Base-by-base conservation (phyloP, 2,888 invertebrate genomes). In the Drosophila anomalipes region DNA sequence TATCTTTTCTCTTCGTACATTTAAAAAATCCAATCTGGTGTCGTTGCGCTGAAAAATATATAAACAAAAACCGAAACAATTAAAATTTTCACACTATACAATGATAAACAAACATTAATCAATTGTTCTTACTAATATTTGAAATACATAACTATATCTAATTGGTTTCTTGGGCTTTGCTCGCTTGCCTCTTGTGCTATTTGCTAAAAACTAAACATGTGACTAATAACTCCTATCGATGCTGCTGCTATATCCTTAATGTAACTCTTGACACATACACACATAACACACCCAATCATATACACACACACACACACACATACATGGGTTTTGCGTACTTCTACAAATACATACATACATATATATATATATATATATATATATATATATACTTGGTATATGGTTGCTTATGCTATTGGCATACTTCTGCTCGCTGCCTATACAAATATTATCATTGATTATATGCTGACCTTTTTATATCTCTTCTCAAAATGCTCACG, bases 301-400 rank as follows among this genome's bases (percentile, higher is more conserved):
- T 33, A 65, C 12, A 67, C 57, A 70, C 60, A 51, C 49, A 63
- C 59, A 53, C 51, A 79, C 58, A 51, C 32, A 74, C 37, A 67
- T 61, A 89, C 84, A 87, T 87, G 90, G 90, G 90, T 80, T 89
- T 82, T 87, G 90, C 87, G 89, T 90, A 78, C 77, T 90, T 79
- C 76, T 70, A 61, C 59, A 77, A 77, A 74, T 58, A 62, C 35
- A 74, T 41, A 51, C 35, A n/a, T n/a, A n/a, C n/a, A 37, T 28
- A 47, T 35, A 59, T 63, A 71, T 69, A 70, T 44, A 41, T 49
- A 80, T 62, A 77, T 32, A 32, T 32, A 47, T 35, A 52, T 30
- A 56, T 63, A 70, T 69, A 70, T 39, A 44, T 51, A 80, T 65
- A 77, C 51, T 53, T 77, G 89, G 86, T 88, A 90, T 76, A 51